These are phyloP conservation scores for Emberiza fucata DNA, from an alignment of 2,113 vertebrate genomes.

Conservation along the genomic window DNA sequence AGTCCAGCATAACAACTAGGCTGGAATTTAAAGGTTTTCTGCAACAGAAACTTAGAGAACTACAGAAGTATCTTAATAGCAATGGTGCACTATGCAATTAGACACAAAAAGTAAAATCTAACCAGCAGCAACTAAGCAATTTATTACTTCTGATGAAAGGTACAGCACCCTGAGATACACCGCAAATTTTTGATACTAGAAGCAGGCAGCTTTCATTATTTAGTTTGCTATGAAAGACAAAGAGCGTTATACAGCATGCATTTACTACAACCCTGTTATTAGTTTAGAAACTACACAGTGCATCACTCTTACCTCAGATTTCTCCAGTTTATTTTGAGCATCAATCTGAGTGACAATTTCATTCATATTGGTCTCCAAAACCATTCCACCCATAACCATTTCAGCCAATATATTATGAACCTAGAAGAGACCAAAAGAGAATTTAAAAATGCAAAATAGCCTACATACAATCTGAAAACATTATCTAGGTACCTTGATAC, in stretches of 20 bases:
- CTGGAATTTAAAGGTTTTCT: slow-evolving; percentile 7
- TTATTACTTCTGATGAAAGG: not conserved
- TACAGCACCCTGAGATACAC: not conserved
- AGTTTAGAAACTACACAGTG: not conserved
- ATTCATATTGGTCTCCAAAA: slow-evolving; percentile 99
- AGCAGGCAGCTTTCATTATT: not conserved
- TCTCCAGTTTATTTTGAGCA: slow-evolving; percentile 97
- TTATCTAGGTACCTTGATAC: not conserved
- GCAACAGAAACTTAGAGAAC: not conserved
- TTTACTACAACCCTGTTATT: slow-evolving; percentile 65
- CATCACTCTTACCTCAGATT: slow-evolving; percentile 90
- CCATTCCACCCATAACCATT: slow-evolving; percentile 99
- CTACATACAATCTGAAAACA: not conserved
- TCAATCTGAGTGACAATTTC: slow-evolving; percentile 98
- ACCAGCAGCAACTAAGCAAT: not conserved
- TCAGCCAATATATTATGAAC: slow-evolving; percentile 98
- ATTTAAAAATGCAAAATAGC: not conserved
- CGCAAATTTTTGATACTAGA: not conserved
- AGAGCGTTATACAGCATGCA: not conserved
- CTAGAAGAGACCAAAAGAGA: slow-evolving; percentile 64
- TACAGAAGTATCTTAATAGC: not conserved
- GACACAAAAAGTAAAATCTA: not conserved
- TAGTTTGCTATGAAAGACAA: slow-evolving; percentile 15
- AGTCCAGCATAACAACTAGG: not conserved
- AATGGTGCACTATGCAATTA: not conserved